phyloP scores from a whole-genome alignment of 92 coral and sea anemone genomes.

The Porites cylindrica region DNA sequence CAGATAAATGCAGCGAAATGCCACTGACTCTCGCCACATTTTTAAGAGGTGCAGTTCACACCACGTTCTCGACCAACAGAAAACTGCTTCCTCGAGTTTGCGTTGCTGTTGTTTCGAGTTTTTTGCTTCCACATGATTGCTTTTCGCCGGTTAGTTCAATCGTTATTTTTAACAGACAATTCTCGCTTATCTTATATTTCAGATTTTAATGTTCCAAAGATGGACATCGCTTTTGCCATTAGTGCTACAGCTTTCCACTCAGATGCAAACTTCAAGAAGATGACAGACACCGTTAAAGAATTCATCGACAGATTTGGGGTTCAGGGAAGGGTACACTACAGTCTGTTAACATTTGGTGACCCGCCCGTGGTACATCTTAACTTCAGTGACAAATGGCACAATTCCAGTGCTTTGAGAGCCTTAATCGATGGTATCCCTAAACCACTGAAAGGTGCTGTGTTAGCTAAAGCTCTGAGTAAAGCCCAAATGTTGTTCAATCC shows the following conservation, averaged over 20 bases:
- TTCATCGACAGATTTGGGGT: conserved; percentile 78
- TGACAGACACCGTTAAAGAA: conserved; percentile 77
- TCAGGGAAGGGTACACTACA: conserved; percentile 64
- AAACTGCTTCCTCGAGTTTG: no score
- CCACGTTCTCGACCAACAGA: no score
- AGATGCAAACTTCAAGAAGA: conserved; percentile 72
- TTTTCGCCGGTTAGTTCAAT: background rate
- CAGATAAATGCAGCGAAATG: no score
- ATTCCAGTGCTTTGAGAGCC: conserved; percentile 27
- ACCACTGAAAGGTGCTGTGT: conserved; percentile 45
- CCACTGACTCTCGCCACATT: no score
- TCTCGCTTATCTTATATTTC: background rate
- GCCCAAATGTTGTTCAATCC: conserved; percentile 69
- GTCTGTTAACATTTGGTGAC: conserved; percentile 74
- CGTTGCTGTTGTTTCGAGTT: no score
- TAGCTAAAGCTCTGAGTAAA: conserved; percentile 63
- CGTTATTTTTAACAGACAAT: background rate
- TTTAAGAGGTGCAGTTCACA: no score
- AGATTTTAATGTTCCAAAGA: conserved; percentile 65
- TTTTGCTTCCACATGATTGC: no score
- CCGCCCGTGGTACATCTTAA: conserved; percentile 45
- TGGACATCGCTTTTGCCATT: conserved; percentile 81
- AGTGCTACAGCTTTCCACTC: conserved; percentile 74
- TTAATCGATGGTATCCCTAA: conserved; percentile 55
- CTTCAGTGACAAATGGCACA: conserved; percentile 44